These are phyloP conservation scores for Neogobius melanostomus DNA, from an alignment of 2,113 vertebrate species.

Conservation along the genomic window DNA sequence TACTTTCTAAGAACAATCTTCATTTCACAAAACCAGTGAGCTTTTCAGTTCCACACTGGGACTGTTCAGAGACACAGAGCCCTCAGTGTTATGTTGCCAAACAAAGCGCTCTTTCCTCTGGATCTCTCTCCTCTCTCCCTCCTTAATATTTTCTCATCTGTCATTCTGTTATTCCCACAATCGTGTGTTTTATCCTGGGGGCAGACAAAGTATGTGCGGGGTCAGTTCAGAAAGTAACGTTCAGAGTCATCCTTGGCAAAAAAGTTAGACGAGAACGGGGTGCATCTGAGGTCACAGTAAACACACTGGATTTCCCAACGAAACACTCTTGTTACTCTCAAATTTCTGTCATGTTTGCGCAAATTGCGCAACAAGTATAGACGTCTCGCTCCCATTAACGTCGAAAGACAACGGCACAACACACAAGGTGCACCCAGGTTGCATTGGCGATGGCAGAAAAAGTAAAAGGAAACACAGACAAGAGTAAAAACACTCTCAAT, in stretches of 20 bases:
- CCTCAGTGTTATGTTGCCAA: not conserved
- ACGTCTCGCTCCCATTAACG: no score
- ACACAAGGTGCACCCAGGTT: no score
- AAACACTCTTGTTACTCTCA: not conserved
- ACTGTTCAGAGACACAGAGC: not conserved
- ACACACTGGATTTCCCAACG: not conserved
- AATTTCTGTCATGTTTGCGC: not conserved
- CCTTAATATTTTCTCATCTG: not conserved
- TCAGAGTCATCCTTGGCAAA: not conserved
- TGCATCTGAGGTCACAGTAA: not conserved
- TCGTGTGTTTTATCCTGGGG: not conserved
- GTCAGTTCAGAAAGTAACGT: not conserved
- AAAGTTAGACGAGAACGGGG: not conserved
- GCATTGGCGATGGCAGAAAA: no score
- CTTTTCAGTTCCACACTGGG: not conserved
- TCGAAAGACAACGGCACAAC: no score
- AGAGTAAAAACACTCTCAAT: no score
- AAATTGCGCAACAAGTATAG: not conserved
- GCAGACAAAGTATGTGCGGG: not conserved
- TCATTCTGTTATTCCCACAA: not conserved
- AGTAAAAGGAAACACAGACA: no score
- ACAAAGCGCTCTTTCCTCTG: not conserved
- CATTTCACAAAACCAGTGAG: not conserved
- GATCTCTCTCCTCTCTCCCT: not conserved
- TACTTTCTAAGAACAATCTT: not conserved